phyloP scores from a whole-genome alignment of 2,888 invertebrate genomes.

The Heliconius aoede region DNA sequence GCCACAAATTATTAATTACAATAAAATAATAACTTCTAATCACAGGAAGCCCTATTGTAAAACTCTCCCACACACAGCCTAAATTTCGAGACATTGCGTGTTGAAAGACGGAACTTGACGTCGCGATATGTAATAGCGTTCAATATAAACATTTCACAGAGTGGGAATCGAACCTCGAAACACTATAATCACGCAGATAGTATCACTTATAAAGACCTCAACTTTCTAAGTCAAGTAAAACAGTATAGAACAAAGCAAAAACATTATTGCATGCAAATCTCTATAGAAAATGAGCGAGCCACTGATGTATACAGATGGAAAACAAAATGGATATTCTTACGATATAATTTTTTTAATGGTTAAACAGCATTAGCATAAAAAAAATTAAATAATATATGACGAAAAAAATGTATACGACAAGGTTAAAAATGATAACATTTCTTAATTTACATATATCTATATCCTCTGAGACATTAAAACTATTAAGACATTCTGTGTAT shows the following conservation, averaged over 20 bases:
- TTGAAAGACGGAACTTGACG: neutral
- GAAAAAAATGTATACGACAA: neutral
- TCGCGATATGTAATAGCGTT: neutral
- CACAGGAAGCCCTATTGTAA: too few relatives aligned
- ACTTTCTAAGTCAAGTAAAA: constrained; percentile 46
- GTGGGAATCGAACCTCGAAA: neutral
- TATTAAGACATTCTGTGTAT: too few relatives aligned
- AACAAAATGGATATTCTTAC: constrained; percentile 15
- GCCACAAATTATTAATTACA: too few relatives aligned
- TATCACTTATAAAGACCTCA: constrained; percentile 39
- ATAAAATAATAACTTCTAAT: too few relatives aligned
- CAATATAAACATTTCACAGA: neutral
- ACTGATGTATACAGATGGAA: neutral
- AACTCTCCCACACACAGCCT: too few relatives aligned
- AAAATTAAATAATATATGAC: neutral
- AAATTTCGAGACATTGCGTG: too few relatives aligned
- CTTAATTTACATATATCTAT: too few relatives aligned
- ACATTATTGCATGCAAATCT: constrained; percentile 50
- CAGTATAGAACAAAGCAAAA: constrained; percentile 47
- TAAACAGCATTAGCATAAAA: neutral
- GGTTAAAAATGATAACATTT: too few relatives aligned
- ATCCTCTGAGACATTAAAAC: too few relatives aligned
- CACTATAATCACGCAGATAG: constrained; percentile 35
- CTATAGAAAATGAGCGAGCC: constrained; percentile 41
- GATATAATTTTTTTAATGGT: neutral